Base-by-base conservation (phyloP, 2,888 invertebrate species). In the Drosophila kambysellisi region DNA sequence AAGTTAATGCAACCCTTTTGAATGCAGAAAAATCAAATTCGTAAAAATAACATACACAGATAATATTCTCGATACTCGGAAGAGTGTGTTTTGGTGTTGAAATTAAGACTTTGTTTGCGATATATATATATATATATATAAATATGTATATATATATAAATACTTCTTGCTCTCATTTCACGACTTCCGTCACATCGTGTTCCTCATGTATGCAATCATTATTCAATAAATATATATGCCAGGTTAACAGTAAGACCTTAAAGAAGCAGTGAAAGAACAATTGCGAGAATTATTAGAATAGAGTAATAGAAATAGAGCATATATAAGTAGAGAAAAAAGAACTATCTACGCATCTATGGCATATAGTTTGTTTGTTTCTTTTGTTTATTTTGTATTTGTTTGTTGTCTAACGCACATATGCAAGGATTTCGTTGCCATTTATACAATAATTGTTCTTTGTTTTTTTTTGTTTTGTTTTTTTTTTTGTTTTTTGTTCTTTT, bases 1-100 rank as follows among this genome's bases (percentile, higher is more conserved):
- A 90, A 89, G 75, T 90, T 83, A 89, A 90, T 90, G 86, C 84
- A 90, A 86, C 87, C 81, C 46, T 76, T 76, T 70, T 81, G 74
- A 88, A 86, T 86, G 87, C 70, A 80, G 52, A 62, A 71, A 56
- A 56, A 56, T 12, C 64, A 63, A 53, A 78, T 84, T 82, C 79
- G 79, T 76, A 70, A 84, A 84, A 74, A 75, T 57, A 79, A 81
- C 67, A 71, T 70, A 65, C 83, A 71, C 69, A 70, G 59, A 48
- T 56, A 51, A 61, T 66, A 71, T 61, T 59, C 48, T 74, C 39
- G 60, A 51, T 29, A 60, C 46, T 35, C 46, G 33, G 43, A 53
- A 39, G 59, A 43, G 46, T 46, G 66, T 62, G 43, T 50, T 67
- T 78, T 78, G 82, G 69, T 81, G 67, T 77, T 81, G 53, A 71